phyloP scores from a whole-genome alignment of 37 sponge, comb jelly and placozoan genomes.

The Beroe forskalii region DNA sequence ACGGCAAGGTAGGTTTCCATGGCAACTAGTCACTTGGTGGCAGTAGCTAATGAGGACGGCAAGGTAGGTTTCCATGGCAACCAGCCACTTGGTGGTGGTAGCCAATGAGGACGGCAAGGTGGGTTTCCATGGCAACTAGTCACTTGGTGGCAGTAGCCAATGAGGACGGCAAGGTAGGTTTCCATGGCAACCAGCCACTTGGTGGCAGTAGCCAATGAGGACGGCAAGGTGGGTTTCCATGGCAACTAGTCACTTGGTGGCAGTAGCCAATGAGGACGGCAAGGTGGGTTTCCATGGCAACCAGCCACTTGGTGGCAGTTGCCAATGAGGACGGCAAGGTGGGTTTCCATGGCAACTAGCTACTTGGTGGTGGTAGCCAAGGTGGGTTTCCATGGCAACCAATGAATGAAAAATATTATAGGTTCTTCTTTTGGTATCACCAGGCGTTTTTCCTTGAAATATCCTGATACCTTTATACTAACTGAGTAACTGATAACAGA shows the following conservation, averaged over 20 bases:
- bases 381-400: background rate
- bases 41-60: constrained; percentile 59
- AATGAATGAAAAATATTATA: too few species aligned
- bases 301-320: constrained; percentile 11
- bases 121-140: background rate
- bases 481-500: too few species aligned
- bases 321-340: constrained; percentile 56
- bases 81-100: constrained; percentile 1
- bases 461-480: too few species aligned
- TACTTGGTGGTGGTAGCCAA: too few species aligned
- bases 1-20: constrained; percentile 37
- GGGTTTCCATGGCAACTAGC: too few species aligned
- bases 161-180: constrained; percentile 60
- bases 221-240: constrained; percentile 59
- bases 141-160: constrained; percentile 19
- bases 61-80: background rate
- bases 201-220: constrained; percentile 29
- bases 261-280: constrained; percentile 40
- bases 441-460: too few species aligned
- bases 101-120: constrained; percentile 65
- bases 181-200: too few species aligned
- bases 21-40: background rate
- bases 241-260: constrained; percentile 18
- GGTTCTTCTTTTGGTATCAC: too few species aligned
- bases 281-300: too few species aligned